Conservation (phyloP, 2,888 invertebrate species). For the Lissonota sp. region DNA sequence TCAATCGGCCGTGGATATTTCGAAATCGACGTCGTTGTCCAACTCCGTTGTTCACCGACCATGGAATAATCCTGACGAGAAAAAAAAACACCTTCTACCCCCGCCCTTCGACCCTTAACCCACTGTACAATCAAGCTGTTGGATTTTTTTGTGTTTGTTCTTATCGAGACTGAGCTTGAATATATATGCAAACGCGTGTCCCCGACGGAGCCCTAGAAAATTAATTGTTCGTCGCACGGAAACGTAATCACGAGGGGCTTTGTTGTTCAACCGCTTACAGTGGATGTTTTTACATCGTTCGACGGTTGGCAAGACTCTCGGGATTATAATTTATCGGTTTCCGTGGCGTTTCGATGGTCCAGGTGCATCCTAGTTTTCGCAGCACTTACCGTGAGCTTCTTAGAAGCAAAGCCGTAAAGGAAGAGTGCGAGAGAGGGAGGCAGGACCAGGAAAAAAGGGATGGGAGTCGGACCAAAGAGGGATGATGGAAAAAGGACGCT, state of each 20-base stretch:
- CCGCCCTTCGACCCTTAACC: too few species aligned
- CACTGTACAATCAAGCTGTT: background rate
- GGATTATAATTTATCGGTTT: slow-evolving; percentile 61
- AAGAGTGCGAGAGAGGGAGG: background rate
- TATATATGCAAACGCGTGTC: background rate
- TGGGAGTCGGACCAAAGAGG: slow-evolving; percentile 25
- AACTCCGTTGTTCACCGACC: background rate
- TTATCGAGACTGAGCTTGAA: background rate
- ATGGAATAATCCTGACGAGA: background rate
- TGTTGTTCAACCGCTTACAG: slow-evolving; percentile 35
- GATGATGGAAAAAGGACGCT: slow-evolving; percentile 50
- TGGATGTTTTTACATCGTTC: slow-evolving; percentile 48
- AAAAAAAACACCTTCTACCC: too few species aligned
- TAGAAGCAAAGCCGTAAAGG: slow-evolving; percentile 43
- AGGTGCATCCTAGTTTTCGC: slow-evolving; percentile 72
- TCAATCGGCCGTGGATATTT: slow-evolving; percentile 7
- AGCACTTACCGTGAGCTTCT: slow-evolving; percentile 69
- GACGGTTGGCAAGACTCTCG: slow-evolving; percentile 30
- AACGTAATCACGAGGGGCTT: slow-evolving; percentile 6
- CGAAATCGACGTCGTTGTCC: background rate
- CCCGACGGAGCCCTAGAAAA: slow-evolving; percentile 37
- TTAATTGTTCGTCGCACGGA: slow-evolving; percentile 8
- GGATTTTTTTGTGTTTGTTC: background rate
- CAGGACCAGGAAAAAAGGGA: slow-evolving; percentile 22
- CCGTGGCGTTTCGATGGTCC: slow-evolving; percentile 65